Conservation (phyloP, 2,113 vertebrate genomes). For the Fregetta grallaria region DNA sequence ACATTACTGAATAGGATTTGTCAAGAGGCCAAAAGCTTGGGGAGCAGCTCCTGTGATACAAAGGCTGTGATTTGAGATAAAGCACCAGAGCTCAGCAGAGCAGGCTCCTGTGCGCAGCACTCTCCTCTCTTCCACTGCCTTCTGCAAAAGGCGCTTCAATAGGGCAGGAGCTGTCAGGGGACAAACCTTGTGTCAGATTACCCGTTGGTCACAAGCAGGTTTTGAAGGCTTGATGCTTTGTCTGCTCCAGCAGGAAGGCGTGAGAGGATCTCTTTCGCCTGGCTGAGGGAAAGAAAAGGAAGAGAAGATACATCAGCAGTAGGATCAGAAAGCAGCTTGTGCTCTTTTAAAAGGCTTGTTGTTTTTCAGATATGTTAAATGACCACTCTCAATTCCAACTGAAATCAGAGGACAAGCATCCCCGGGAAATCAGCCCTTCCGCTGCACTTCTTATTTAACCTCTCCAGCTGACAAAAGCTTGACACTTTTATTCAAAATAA, state of each 20-base stretch:
- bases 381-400: neutral
- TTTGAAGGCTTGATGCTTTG: neutral
- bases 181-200: neutral
- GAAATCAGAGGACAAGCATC: neutral
- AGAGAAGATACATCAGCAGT: neutral
- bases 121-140: neutral
- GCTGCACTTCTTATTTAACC: neutral
- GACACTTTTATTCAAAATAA: neutral
- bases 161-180: neutral
- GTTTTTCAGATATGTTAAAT: neutral
- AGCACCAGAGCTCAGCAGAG: neutral
- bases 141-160: neutral
- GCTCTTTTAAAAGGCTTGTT: neutral
- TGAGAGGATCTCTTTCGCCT: neutral
- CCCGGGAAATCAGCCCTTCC: neutral
- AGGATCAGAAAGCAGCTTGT: neutral
- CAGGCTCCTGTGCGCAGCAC: accelerated
- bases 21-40: slow-evolving; percentile 19
- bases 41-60: neutral
- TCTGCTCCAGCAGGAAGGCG: neutral
- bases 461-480: neutral
- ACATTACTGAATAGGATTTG: neutral
- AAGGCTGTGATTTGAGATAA: neutral
- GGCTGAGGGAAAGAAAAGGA: neutral
- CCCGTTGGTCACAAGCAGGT: neutral